Evolutionary conservation across 2,113 vertebrate genomes (phyloP), one percentile per base, ranked within the genome.

Genomic region (Pygoscelis adeliae): DNA sequence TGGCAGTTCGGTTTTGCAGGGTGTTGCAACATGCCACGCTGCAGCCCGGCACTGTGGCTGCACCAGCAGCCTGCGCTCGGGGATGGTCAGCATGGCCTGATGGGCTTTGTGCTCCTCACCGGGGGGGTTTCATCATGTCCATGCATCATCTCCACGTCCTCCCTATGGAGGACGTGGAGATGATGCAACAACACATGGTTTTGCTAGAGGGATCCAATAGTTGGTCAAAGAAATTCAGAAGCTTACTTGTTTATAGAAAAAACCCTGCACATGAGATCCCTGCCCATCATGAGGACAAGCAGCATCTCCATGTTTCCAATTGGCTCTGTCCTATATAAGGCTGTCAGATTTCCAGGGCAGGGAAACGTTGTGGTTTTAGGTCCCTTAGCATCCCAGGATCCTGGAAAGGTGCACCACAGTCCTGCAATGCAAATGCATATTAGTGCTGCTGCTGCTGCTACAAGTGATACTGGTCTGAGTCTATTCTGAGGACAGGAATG

Each of bases 1-100:
- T 73, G 52, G 27, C 5, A 27, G 67, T 44, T 56, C 2, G 7
- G 30, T 19, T 40, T 55, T 15, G 2, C 4, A 10, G 49, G 40
- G n/a, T 38, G 52, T 38, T 88, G 61, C 69, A 53, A 17, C 3
- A 10, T 11, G 12, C 44, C 19, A 2, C 3, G 0, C 49, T 26
- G 80, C 73, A 55, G 59, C 46, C 36, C 1, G 1, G 67, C 62
- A 36, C 40, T 0, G 0, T 0, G 0, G 36, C 49, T 1, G 1
- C 5, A 6, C 22, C 38, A 34, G 34, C 1, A 1, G 34, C n/a
- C 30, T 42, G 36, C 2, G 6, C 55, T 19, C 21, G 1, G 27
- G 46, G 50, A 20, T 1, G 5, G 73, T 26, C 83, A 46, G 44
- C 40, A 9, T 2, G 15, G 58, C 19, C 21, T 2, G 21, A 7